Conservation (phyloP, 2,888 invertebrate species). For the Tiphia femorata region DNA sequence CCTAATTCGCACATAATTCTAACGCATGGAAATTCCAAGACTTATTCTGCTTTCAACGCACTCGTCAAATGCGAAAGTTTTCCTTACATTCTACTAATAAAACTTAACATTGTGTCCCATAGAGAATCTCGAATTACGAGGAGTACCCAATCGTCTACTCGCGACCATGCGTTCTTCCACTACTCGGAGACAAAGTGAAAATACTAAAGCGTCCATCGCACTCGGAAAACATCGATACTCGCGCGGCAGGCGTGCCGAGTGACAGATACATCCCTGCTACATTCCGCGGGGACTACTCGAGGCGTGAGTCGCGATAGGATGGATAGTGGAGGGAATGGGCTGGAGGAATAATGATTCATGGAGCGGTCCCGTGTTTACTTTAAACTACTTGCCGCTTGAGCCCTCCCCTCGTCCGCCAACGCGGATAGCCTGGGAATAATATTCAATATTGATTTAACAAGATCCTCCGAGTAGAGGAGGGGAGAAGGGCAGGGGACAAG, state of each 20-base stretch:
- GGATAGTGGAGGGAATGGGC: slow-evolving; percentile 3
- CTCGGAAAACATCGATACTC: slow-evolving; percentile 25
- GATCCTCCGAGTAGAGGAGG: no score
- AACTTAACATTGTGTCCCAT: no score
- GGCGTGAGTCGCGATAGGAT: slow-evolving; percentile 9
- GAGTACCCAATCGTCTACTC: slow-evolving; percentile 28
- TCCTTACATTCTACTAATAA: no score
- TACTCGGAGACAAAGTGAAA: slow-evolving; percentile 5
- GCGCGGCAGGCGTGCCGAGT: slow-evolving; percentile 18
- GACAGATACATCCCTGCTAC: slow-evolving; percentile 24
- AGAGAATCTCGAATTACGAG: slow-evolving; percentile 33
- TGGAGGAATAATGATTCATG: slow-evolving; percentile 35
- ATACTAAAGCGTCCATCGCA: slow-evolving; percentile 18
- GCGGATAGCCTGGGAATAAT: slow-evolving; percentile 42
- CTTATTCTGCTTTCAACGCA: no score
- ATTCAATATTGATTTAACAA: slow-evolving; percentile 53
- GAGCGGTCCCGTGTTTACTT: slow-evolving; percentile 45
- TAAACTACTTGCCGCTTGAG: slow-evolving; percentile 34
- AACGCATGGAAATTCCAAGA: no score
- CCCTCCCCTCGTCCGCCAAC: slow-evolving; percentile 29
- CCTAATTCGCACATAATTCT: no score
- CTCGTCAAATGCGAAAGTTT: no score
- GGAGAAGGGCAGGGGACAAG: no score
- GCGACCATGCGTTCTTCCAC: slow-evolving; percentile 13
- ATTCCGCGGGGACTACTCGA: no score